Base-by-base conservation (phyloP, 2,113 vertebrate genomes). In the Megaceryle maxima region DNA sequence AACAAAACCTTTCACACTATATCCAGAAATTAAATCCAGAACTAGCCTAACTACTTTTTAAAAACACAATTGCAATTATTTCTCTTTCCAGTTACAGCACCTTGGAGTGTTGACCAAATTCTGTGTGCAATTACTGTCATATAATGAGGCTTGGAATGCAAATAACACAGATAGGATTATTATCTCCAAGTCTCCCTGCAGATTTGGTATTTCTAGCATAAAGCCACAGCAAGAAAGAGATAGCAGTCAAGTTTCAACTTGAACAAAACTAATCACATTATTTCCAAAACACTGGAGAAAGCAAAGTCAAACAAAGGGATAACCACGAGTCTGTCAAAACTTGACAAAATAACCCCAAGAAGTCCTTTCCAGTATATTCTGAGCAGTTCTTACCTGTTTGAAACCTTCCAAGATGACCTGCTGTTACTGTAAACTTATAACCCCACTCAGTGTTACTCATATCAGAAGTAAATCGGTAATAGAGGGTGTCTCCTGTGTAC, bases 391-490 rank as follows among this genome's bases (percentile, higher is more conserved):
- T 55, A 99, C 99, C 99, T 98, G 99, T 99, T 97, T 99, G 99
- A 96, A 99, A 99, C 46, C 99, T 98, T 14, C 99, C 99, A 67
- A 99, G 98, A 94, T 99, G 99, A 43, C 99, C 99, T 10, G 99
- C 99, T 2, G 99, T 99, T 55, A 99, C 98, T 7, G 99, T 99
- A 95, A 99, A 99, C 96, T 98, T 99, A 86, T 99, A 99, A 70
- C 99, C 99, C 99, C 99, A 99, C 96, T 99, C 99, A 0, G 99
- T 99, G 98, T 99, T 99, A 97, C 99, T 99, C 99, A 99, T 99
- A 98, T 99, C 99, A 5, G 99, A 99, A 94, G 99, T 99, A 48
- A 99, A 99, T 43, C 98, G 97, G 96, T 99, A 99, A 96, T 99
- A 98, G 22, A 99, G 98, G 0, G 99, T 99, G 66, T 99, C 99